A percentile compares a stretch with the other conserved stretches of the same genome.
phyloP scores from a whole-genome alignment of 2,888 invertebrate species.

The Trissolcus brochymenae region DNA sequence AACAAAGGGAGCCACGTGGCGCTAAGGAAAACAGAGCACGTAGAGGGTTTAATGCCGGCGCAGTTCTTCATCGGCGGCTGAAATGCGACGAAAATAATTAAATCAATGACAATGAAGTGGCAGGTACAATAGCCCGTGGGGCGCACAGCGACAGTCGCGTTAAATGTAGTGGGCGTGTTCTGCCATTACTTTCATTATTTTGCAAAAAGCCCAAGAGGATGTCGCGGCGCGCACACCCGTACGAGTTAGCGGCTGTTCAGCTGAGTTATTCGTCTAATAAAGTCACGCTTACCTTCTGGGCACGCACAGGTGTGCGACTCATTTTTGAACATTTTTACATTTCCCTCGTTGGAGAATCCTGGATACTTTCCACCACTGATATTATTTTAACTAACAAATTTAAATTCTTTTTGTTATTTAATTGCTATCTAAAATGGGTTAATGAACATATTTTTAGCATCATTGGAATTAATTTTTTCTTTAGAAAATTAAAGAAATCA shows the following conservation, averaged over 20 bases:
- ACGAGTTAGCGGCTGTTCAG: slow-evolving; percentile 50
- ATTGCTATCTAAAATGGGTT: no score
- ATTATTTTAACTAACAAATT: no score
- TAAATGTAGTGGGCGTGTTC: slow-evolving; percentile 76
- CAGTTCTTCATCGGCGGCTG: slow-evolving; percentile 35
- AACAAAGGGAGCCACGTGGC: slow-evolving; percentile 52
- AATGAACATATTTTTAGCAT: no score
- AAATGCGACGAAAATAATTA: slow-evolving; percentile 62
- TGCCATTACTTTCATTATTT: slow-evolving; percentile 75
- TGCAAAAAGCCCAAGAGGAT: slow-evolving; percentile 66
- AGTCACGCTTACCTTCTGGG: slow-evolving; percentile 23
- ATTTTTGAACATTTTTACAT: no score
- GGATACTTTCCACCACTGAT: no score
- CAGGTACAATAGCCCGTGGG: slow-evolving; percentile 71
- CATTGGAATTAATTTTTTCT: no score
- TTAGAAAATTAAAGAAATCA: no score
- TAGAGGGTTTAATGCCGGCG: slow-evolving; percentile 31
- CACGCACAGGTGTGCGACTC: slow-evolving; percentile 30
- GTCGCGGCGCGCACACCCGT: slow-evolving; percentile 64
- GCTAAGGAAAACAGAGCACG: slow-evolving; percentile 56
- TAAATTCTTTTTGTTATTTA: no score
- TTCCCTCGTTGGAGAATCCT: no score
- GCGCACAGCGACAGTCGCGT: slow-evolving; percentile 59
- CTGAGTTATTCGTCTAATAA: slow-evolving; percentile 56
- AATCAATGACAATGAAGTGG: slow-evolving; percentile 64